Base-by-base conservation (phyloP, 1,140 invertebrate genomes). In the Andricus grossulariae region DNA sequence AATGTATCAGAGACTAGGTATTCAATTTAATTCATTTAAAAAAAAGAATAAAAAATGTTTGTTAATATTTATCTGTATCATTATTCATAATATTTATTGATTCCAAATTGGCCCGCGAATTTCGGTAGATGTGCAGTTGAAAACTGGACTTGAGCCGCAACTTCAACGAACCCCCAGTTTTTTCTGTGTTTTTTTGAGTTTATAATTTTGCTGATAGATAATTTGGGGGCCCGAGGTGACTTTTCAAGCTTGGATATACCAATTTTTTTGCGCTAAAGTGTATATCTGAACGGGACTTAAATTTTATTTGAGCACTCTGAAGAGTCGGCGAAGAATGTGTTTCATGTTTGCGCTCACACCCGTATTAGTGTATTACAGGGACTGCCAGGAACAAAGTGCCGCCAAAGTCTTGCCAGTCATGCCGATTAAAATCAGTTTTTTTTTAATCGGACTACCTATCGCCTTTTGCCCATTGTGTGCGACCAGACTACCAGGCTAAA, bases 271-370 rank as follows among this genome's bases (percentile, higher is more conserved):
- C 39, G 39, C 39, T 45, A 11, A 45, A 45, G 60, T 32, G 52
- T 54, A 11, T 45, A 45, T 45, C 7, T 45, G 39, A 45, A 45
- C 39, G 39, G 39, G 7, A 45, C 39, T 45, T 54, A 39, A 66
- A 66, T 32, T 66, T 66, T 66, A 39, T 39, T 66, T n/a, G 39
- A 45, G 39, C 10, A 7, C 7, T 45, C 10, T 11, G 39, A 45
- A 45, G 16, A 15, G 60, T 25, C 60, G 32, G 60, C 60, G 32
- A 66, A 66, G 57, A 32, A 32, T 32, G 21, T 32, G 21, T 66
- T 66, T 66, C 57, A 66, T 66, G 60, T 66, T 66, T 66, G 60
- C 60, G 15, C 60, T 66, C 60, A 66, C 60, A 66, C 60, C 60
- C 60, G 60, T 45, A 66, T 32, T 32, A 32, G 25, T 32, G 25